Base-by-base conservation (phyloP, 1,140 invertebrate genomes). In the Magallana ariakensis region DNA sequence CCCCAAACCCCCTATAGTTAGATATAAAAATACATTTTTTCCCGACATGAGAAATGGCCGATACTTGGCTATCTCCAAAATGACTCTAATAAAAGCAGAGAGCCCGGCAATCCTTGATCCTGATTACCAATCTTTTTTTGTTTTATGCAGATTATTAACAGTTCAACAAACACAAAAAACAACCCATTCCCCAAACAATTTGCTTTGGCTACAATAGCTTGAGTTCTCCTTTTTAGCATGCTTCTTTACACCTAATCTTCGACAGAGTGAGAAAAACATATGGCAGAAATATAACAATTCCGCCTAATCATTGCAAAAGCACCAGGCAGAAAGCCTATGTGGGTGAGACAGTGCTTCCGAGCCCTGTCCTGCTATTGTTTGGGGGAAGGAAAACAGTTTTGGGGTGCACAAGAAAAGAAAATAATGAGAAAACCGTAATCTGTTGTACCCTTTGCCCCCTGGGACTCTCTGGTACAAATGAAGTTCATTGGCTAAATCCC, bases 401-500 rank as follows among this genome's bases (percentile, higher is more conserved):
- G 66, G 66, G 66, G 66, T 75, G 66, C 66, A 75, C 66, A 75
- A 75, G 66, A 75, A 75, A 75, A 75, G 66, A 75, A 75, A 75
- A 75, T 75, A 75, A 75, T 75, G 66, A 75, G 66, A 26, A 26
- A 75, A 75, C 66, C 66, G 15, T 75, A 75, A 75, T 19, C 22
- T 26, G 22, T 75, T 75, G 66, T 80, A 80, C 80, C 85, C 57
- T 80, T 57, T 86, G 85, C 75, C 85, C 80, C 26, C 46, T 15
- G 56, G 56, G 66, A 80, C 80, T 62, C 60, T 62, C 46, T 58
- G 80, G 85, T 86, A 56, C 85, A 60, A 46, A 82, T 62, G 16
- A 56, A 86, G 85, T 86, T 86, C 85, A 86, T 86, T 86, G 85
- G 85, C 85, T 86, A 75, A 75, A 26, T 75, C 66, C 66, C 26